Percentiles rank a stretch among this genome's conserved stretches.
Conservation (phyloP, 2,113 vertebrate species). For the Epinephelus cyanopodus region DNA sequence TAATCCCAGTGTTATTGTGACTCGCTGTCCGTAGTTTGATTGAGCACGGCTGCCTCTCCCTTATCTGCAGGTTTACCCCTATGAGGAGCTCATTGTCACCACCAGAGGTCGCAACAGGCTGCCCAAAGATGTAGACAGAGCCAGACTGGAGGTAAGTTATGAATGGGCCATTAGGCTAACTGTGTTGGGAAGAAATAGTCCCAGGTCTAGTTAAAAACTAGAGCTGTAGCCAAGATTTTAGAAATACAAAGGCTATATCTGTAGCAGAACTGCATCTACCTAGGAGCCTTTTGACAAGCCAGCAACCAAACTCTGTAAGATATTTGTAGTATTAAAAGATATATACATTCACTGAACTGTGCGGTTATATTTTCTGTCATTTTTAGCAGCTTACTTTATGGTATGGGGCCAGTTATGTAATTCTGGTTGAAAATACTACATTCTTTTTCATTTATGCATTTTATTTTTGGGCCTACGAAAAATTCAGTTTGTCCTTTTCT, state of each 20-base stretch:
- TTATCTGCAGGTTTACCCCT: constrained; percentile 91
- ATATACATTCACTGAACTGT: background rate
- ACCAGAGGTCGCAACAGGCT: constrained; percentile 94
- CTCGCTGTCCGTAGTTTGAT: background rate
- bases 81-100: constrained; percentile 95
- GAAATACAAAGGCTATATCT: background rate
- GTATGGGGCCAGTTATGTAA: background rate
- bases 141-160: constrained; percentile 92
- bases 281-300: background rate
- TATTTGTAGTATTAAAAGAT: background rate
- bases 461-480: background rate
- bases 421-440: background rate
- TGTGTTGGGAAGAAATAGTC: background rate
- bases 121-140: constrained; percentile 96
- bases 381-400: background rate
- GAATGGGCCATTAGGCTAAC: background rate
- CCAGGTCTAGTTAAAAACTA: background rate
- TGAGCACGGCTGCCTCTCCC: background rate
- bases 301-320: background rate
- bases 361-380: background rate
- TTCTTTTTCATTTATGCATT: background rate
- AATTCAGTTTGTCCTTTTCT: background rate
- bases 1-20: background rate
- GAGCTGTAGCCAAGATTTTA: background rate
- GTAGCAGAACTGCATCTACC: background rate